Conservation (phyloP, 2,888 invertebrate species). For the Melangyna quadrimaculata region DNA sequence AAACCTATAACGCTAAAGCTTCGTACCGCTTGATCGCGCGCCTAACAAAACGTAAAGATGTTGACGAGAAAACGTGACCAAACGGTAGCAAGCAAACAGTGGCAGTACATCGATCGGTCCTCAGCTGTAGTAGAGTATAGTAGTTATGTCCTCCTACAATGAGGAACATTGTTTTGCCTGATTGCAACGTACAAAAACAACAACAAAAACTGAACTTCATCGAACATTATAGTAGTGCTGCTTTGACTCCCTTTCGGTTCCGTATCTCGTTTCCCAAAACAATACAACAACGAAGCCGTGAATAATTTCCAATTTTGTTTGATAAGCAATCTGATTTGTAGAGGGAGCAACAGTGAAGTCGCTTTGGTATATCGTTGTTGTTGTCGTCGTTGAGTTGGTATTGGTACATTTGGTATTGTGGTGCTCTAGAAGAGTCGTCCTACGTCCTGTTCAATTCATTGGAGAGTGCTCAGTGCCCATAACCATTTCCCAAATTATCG, state of each 20-base stretch:
- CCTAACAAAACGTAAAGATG: conserved; percentile 69
- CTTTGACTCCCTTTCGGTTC: neutral
- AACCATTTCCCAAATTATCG: conserved; percentile 70
- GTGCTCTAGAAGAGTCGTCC: neutral
- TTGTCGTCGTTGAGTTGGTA: too few relatives aligned
- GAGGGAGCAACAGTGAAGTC: neutral
- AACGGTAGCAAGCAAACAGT: conserved; percentile 69
- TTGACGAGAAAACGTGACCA: conserved; percentile 72
- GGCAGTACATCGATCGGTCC: conserved; percentile 69
- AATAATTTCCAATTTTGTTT: conserved; percentile 69
- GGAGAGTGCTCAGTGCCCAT: conserved; percentile 32
- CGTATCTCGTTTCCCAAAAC: conserved; percentile 9
- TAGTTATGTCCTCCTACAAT: conserved; percentile 59
- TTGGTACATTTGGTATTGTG: too few relatives aligned
- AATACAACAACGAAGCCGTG: conserved; percentile 55
- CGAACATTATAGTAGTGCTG: conserved; percentile 36
- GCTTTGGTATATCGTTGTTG: neutral
- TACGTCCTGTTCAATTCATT: neutral
- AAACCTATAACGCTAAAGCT: conserved; percentile 10
- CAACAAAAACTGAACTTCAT: neutral
- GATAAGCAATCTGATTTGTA: conserved; percentile 64
- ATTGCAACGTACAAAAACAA: conserved; percentile 52
- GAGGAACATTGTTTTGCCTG: conserved; percentile 64
- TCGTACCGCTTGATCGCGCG: conserved; percentile 68
- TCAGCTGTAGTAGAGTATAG: conserved; percentile 42